Conservation (phyloP, 2,888 invertebrate species). For the Patella caerulea region DNA sequence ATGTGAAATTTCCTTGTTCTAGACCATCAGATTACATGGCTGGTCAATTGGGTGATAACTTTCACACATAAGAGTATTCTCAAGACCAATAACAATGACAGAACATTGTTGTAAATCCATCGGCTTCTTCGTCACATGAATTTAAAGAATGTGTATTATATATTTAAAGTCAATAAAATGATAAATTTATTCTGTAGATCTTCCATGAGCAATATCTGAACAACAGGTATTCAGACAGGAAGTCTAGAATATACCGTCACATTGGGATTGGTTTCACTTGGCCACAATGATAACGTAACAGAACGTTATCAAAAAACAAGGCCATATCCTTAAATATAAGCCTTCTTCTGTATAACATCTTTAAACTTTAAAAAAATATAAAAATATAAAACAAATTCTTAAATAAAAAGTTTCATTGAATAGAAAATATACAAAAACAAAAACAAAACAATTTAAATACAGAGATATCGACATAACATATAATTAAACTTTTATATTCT, state of each 20-base stretch:
- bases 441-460: neutral
- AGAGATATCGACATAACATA: slow-evolving; percentile 14
- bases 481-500: slow-evolving; percentile 10
- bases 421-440: neutral
- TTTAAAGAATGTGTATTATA: too few species aligned
- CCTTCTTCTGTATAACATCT: neutral
- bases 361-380: neutral
- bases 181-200: neutral
- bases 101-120: neutral
- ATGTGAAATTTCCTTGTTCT: slow-evolving; percentile 6
- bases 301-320: too few species aligned
- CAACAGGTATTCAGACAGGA: slow-evolving; percentile 20
- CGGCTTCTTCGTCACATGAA: too few species aligned
- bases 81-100: neutral
- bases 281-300: slow-evolving; percentile 1
- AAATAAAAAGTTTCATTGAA: neutral
- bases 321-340: too few species aligned
- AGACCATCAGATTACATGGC: slow-evolving; percentile 20
- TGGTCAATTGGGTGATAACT: slow-evolving; percentile 13
- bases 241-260: slow-evolving; percentile 14
- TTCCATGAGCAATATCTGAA: slow-evolving; percentile 26
- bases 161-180: too few species aligned
- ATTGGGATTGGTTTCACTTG: slow-evolving; percentile 7
- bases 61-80: slow-evolving; percentile 9
- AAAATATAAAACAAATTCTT: neutral